These are phyloP conservation scores for Drosophila borborema DNA, from an alignment of 2,888 invertebrate genomes.

Conservation along the genomic window DNA sequence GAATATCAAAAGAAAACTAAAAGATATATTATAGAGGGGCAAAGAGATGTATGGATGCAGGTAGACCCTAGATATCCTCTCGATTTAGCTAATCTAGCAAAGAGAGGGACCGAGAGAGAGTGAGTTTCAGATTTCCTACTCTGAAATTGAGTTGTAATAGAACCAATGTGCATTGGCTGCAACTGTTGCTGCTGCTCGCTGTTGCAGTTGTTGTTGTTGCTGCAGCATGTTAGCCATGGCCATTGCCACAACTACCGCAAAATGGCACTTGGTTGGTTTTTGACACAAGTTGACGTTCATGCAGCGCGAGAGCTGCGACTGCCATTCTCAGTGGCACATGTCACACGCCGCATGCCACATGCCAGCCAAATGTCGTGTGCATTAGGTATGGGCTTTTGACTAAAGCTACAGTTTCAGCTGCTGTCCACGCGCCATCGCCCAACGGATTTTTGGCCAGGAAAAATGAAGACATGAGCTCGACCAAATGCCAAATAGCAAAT, in stretches of 20 bases:
- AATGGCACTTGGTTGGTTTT: conserved; percentile 76
- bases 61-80: too few species aligned
- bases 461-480: conserved; percentile 64
- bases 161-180: conserved; percentile 34
- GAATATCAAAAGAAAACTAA: too few species aligned
- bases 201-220: conserved; percentile 1
- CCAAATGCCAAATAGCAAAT: conserved; percentile 26
- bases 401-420: conserved; percentile 28
- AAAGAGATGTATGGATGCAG: too few species aligned
- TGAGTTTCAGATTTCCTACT: too few species aligned
- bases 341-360: conserved; percentile 47
- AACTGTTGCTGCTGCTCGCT: conserved; percentile 52
- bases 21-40: too few species aligned
- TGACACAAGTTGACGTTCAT: conserved; percentile 65
- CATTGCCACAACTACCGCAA: conserved; percentile 68
- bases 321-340: conserved; percentile 55
- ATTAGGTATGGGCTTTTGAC: conserved; percentile 26
- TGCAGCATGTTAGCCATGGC: conserved; percentile 49
- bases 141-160: neutral
- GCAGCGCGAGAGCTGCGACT: conserved; percentile 33
- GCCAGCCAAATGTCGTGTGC: conserved; percentile 54
- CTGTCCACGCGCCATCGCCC: conserved; percentile 61
- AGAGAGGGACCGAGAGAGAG: too few species aligned
- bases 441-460: conserved; percentile 65
- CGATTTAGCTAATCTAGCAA: too few species aligned